Conservation (phyloP, 2,113 vertebrate species). For the Scomber colias region DNA sequence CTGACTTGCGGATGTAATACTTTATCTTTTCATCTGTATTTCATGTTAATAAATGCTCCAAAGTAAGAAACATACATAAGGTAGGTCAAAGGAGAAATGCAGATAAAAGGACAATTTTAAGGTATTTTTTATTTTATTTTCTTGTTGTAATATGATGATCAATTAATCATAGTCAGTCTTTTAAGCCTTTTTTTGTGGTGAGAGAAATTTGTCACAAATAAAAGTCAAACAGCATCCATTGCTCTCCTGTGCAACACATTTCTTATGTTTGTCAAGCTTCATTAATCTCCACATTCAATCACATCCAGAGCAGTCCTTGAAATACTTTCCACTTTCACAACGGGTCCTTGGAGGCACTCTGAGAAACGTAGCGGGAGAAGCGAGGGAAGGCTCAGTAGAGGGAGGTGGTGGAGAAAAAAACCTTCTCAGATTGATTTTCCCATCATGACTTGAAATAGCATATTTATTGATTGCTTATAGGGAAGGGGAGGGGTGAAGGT, state of each 20-base stretch:
- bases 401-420: slow-evolving; percentile 10
- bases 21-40: not conserved
- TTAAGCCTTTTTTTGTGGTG: slow-evolving; percentile 2
- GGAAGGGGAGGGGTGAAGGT: slow-evolving; percentile 51
- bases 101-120: not conserved
- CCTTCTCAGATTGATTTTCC: slow-evolving; percentile 81
- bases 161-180: slow-evolving; percentile 43
- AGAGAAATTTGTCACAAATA: slow-evolving; percentile 46
- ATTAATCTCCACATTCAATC: slow-evolving; percentile 75
- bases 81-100: not conserved
- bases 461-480: slow-evolving; percentile 84
- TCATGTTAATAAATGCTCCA: not conserved
- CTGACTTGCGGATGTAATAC: not conserved
- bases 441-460: slow-evolving; percentile 78
- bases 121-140: not conserved
- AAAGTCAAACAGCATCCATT: slow-evolving; percentile 46
- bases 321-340: slow-evolving; percentile 77
- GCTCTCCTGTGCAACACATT: slow-evolving; percentile 53
- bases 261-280: slow-evolving; percentile 75
- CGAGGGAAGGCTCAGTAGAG: not conserved
- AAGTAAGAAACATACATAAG: not conserved
- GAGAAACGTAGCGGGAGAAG: slow-evolving; percentile 29
- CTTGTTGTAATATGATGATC: slow-evolving; percentile 1
- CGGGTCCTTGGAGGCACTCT: slow-evolving; percentile 64
- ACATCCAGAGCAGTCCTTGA: slow-evolving; percentile 68